phyloP scores from a whole-genome alignment of 64 coral and sea anemone species.

The Stichodactyla mertensii region DNA sequence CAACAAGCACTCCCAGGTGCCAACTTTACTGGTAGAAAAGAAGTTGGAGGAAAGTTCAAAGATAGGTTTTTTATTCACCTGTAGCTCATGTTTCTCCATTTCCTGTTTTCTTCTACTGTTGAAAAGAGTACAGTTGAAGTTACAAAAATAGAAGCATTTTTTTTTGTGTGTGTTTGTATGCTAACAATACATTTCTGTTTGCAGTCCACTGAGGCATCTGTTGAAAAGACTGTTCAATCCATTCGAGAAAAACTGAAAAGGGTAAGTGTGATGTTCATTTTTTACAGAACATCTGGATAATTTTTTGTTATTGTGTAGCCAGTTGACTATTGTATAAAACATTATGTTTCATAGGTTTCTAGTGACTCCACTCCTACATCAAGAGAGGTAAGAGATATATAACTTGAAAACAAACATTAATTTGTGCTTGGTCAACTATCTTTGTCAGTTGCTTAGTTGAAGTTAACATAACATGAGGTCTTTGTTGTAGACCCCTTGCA shows the following conservation, averaged over 20 bases:
- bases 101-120: no score
- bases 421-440: not conserved
- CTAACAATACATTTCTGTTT: not conserved
- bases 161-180: no score
- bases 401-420: no score
- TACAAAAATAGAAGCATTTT: no score
- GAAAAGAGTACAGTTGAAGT: no score
- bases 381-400: not conserved
- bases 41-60: no score
- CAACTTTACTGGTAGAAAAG: no score
- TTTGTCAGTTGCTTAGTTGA: not conserved
- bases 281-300: not conserved
- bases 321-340: not conserved
- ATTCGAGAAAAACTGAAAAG: conserved; percentile 6
- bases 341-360: not conserved
- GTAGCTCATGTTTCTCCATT: no score
- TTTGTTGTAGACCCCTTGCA: no score
- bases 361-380: not conserved
- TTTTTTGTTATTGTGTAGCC: not conserved
- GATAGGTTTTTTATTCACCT: no score
- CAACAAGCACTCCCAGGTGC: no score
- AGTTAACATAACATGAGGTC: no score
- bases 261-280: not conserved
- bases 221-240: not conserved
- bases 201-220: not conserved